Evolutionary conservation across 2,888 invertebrate genomes (phyloP).

Genomic region (Onthophagus sagittarius): DNA sequence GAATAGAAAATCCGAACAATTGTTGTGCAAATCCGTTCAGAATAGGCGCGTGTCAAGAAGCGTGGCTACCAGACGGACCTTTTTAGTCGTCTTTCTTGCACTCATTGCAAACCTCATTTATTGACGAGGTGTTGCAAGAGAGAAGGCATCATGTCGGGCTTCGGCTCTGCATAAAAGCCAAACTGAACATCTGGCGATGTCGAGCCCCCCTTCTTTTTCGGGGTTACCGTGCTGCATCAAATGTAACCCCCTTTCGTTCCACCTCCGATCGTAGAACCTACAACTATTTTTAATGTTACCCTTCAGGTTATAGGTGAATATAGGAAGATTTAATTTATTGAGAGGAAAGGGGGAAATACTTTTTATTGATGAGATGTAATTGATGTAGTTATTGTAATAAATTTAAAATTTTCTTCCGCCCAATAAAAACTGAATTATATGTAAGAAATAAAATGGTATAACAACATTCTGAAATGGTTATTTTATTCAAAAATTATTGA

Average conservation of each 20-base stretch:
- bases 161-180: conserved; percentile 32
- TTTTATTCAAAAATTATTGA: not conserved
- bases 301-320: conserved; percentile 31
- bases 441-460: not conserved
- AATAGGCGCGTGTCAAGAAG: conserved; percentile 46
- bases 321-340: conserved; percentile 28
- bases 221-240: conserved; percentile 13
- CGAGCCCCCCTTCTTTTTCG: conserved; percentile 25
- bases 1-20: conserved; percentile 45
- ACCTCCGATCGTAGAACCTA: conserved; percentile 18
- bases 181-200: conserved; percentile 41
- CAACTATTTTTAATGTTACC: conserved; percentile 27
- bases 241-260: conserved; percentile 23
- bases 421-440: not conserved
- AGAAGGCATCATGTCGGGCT: conserved; percentile 28
- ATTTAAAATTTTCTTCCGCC: not conserved
- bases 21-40: conserved; percentile 47
- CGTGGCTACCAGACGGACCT: conserved; percentile 49
- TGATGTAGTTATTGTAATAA: too few relatives aligned
- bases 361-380: too few relatives aligned
- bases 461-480: not conserved
- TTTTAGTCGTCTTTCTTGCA: conserved; percentile 43
- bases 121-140: conserved; percentile 27
- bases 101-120: conserved; percentile 7
- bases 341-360: not conserved